Conservation (phyloP, 2,797 vertebrate genomes). For the Orestias chungarensis region DNA sequence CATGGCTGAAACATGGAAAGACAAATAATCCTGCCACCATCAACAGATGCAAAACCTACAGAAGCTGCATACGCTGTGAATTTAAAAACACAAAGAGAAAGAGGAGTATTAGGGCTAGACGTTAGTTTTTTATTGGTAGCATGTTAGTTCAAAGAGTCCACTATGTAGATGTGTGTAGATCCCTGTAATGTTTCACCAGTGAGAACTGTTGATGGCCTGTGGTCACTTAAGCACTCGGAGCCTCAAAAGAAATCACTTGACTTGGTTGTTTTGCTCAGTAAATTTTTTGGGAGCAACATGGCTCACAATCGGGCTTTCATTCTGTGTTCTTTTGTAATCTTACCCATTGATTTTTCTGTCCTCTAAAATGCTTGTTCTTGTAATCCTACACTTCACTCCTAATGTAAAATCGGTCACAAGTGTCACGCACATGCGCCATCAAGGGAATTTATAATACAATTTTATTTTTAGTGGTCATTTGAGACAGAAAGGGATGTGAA, state of each 20-base stretch:
- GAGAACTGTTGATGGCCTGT: constrained; percentile 24
- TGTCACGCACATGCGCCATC: neutral
- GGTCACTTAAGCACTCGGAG: constrained; percentile 37
- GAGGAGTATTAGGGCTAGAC: constrained; percentile 38
- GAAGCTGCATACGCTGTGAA: constrained; percentile 25
- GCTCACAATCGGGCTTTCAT: constrained; percentile 9
- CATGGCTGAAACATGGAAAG: neutral
- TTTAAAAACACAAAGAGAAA: constrained; percentile 52
- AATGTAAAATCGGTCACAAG: constrained; percentile 26
- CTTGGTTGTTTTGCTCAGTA: neutral
- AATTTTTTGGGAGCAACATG: neutral
- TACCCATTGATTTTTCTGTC: constrained; percentile 18
- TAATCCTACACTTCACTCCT: constrained; percentile 25
- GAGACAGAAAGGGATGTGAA: constrained; percentile 22
- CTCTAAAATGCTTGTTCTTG: constrained; percentile 9
- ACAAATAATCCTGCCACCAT: constrained; percentile 11
- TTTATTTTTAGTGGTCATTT: constrained; percentile 22
- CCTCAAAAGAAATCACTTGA: constrained; percentile 30
- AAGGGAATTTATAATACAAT: constrained; percentile 23
- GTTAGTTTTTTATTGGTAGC: constrained; percentile 55
- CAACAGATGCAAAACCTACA: neutral
- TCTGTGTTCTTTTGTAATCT: constrained; percentile 18
- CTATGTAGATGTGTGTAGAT: constrained; percentile 34
- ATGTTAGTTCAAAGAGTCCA: constrained; percentile 56
- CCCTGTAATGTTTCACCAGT: constrained; percentile 41